Base-by-base conservation (phyloP, 2,113 vertebrate species). In the Centropus unirufus region DNA sequence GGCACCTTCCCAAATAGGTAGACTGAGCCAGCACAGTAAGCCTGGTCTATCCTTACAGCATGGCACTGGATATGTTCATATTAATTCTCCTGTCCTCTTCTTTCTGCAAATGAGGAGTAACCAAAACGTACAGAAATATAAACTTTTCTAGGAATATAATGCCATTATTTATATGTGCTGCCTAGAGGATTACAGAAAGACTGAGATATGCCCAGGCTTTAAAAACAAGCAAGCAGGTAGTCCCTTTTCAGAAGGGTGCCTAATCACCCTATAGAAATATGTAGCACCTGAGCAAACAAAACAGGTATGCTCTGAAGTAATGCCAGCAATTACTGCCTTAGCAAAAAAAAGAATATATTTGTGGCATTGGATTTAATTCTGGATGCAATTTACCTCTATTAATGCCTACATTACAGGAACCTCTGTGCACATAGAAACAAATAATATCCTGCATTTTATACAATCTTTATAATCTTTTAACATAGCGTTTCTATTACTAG, bases 31-130 rank as follows among this genome's bases (percentile, higher is more conserved):
- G 27, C 14, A 27, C 19, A 24, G 42, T 14, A 55, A 72, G 9
- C 18, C 42, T 62, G 36, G 8, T 5, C 30, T 39, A 2, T 11
- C 26, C 14, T 40, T 91, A 34, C 47, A 75, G 10, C 74, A 77
- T 14, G 12, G 6, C 10, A 11, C 10, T 24, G 12, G 5, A 3
- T 26, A 4, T 18, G 11, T 13, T 49, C 4, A 1, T 36, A 4
- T 27, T 32, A 27, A 66, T 49, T 51, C 55, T 29, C 49, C 64
- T 16, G 14, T 42, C 15, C 20, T 69, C 76, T 77, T 64, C 29
- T 30, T 49, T 70, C 36, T 91, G 27, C 32, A 54, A 14, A 27
- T 19, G 14, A 47, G 18, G 8, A 42, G 13, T 9, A 59, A 30
- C 5, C 47, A 74, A 80, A 94, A 54, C 4, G 4, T 11, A 40